Evolutionary conservation across 1,140 invertebrate genomes (phyloP), one percentile per base, ranked within the genome.

Genomic region (Drosophila busckii): DNA sequence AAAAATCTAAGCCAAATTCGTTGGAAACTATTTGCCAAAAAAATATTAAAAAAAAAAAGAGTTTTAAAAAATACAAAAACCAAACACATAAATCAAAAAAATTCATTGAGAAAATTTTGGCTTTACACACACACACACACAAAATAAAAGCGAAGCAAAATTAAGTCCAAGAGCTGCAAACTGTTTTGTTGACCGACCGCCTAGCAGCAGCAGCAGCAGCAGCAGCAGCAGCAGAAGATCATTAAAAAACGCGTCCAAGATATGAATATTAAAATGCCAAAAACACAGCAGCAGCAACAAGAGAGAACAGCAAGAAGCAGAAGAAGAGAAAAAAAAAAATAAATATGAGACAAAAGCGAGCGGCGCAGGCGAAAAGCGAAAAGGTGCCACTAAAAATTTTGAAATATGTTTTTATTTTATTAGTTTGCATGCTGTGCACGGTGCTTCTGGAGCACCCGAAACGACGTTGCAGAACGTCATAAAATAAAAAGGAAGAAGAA

Each of bases 381-480:
- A 71, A 84, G 78, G 68, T 84, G 71, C 78, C 78, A 84, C 78
- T 84, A 84, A 84, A 84, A 80, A 63, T 78, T 84, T 84, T 84
- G 80, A 84, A 84, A 84, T 73, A 84, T 84, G 73, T 78, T 78
- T 80, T 78, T 78, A 80, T 78, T 80, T 78, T 78, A 78, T 78
- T 80, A 80, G 68, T 78, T 68, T 71, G 73, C 73, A 78, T 78
- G 73, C 73, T 78, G 73, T 66, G 73, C 75, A 80, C 73, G 73
- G 63, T 71, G 73, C 73, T 78, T 78, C 73, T 78, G 73, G 73
- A 68, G 68, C 71, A 80, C 63, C 62, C 71, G 61, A 50, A 75
- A 76, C 53, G 64, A 53, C n/a, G n/a, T n/a, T 63, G 56, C 69
- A 73, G 67, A 73, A 66, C 67, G 59, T 78, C 71, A 62, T 78